These are phyloP conservation scores for Struthio camelus DNA, from an alignment of 2,113 vertebrate genomes.

Conservation along the genomic window DNA sequence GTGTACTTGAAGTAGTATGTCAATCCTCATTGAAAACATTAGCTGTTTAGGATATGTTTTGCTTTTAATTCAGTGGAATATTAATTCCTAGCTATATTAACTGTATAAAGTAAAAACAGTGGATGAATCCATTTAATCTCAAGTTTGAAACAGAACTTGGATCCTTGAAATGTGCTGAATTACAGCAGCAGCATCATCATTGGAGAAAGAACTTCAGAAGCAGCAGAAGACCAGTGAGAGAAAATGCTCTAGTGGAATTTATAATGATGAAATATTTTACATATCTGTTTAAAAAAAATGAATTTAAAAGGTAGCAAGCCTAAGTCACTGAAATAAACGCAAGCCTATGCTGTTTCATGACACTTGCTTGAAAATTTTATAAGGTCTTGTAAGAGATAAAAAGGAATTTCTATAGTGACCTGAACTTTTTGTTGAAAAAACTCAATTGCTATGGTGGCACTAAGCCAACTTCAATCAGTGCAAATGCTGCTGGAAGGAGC, in stretches of 20 bases:
- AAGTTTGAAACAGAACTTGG: neutral
- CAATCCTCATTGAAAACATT: neutral
- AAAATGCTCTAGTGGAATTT: neutral
- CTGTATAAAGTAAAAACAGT: neutral
- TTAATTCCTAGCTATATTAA: neutral
- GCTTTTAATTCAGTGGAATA: neutral
- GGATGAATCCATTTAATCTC: neutral
- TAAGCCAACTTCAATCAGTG: neutral
- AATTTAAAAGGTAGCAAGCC: neutral
- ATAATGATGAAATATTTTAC: neutral
- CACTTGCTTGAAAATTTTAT: conserved; percentile 15
- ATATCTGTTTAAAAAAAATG: neutral
- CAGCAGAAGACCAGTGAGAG: neutral
- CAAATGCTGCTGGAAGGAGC: conserved; percentile 6
- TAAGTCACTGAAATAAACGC: conserved; percentile 2
- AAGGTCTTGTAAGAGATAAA: conserved; percentile 8
- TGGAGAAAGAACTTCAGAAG: neutral
- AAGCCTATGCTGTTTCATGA: neutral
- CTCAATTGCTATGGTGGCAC: neutral
- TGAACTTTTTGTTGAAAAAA: neutral
- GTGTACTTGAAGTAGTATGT: neutral
- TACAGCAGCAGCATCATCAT: neutral
- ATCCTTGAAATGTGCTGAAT: neutral
- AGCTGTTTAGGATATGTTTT: neutral
- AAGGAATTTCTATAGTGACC: neutral